Evolutionary conservation across 2,797 vertebrate genomes (phyloP), one percentile per base, ranked within the genome.

Genomic region (Gobionotothen gibberifrons): DNA sequence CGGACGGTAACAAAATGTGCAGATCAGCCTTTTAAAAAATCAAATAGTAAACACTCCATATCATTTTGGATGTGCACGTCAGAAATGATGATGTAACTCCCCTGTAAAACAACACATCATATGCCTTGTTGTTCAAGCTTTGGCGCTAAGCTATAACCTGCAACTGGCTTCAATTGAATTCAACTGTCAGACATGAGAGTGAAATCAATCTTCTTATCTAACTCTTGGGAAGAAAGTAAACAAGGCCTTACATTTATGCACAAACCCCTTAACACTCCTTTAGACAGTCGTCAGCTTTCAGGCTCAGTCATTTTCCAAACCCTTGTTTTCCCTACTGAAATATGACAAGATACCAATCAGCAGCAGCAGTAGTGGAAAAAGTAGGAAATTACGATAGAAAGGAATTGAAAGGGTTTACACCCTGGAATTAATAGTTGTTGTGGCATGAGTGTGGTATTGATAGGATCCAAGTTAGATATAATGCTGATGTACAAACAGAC

Each of bases 311-410:
- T 57, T 68, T 72, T 26, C 19, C 2, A 64, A 70, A 67, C 21
- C 14, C 40, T 58, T 36, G 21, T 46, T 48, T 57, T 70, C 57
- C 63, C 15, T 0, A 0, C 4, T n/a, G 56, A 73, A n/a, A 69
- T 51, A 49, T 67, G 29, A 65, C 55, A 60, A 62, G 46, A 59
- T 10, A 39, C 17, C 44, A 57, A 13, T 59, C 29, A 59, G 61
- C 72, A 62, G 66, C 59, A 75, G 72, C 55, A 46, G 19, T 11
- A 59, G 29, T n/a, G 17, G 69, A 66, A 72, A 36, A 47, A 49
- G 42, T 39, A 32, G 36, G 32, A 74, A n/a, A 56, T 49, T 40
- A 52, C 43, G 40, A 39, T 21, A 43, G 17, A 53, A 71, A 77
- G 36, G 40, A 73, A 55, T 53, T 22, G 21, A 52, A 52, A 54